Evolutionary conservation across 1,140 invertebrate species (phyloP).

Genomic region (Solenopsis fugax): DNA sequence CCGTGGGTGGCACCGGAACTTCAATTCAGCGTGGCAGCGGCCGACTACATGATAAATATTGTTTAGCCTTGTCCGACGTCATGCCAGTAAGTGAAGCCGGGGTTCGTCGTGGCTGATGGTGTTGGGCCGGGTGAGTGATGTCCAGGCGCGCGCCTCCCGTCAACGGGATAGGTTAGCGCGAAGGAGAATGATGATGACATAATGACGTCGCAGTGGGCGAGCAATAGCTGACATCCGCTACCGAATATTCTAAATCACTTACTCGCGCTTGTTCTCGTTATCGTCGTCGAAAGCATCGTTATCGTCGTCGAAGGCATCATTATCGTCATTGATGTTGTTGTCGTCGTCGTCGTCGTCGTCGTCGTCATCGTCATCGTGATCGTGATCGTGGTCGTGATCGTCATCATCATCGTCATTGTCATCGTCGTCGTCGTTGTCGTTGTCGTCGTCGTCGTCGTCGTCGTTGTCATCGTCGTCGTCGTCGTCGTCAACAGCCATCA

Average conservation of each 20-base stretch:
- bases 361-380: constrained; percentile 27
- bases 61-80: constrained; percentile 80
- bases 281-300: constrained; percentile 68
- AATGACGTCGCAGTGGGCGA: constrained; percentile 86
- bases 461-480: not conserved
- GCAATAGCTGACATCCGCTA: constrained; percentile 86
- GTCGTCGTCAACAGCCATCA: not conserved
- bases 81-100: constrained; percentile 75
- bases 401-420: constrained; percentile 51
- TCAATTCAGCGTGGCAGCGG: constrained; percentile 79
- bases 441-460: not conserved
- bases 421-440: not conserved
- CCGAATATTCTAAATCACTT: constrained; percentile 86
- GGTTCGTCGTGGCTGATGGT: constrained; percentile 76
- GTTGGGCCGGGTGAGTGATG: constrained; percentile 83
- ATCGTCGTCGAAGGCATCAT: constrained; percentile 68
- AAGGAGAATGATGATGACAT: constrained; percentile 87
- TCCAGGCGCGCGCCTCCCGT: constrained; percentile 84
- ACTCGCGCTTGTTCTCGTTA: constrained; percentile 75
- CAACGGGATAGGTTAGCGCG: constrained; percentile 81
- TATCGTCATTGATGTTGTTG: constrained; percentile 47
- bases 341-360: constrained; percentile 62
- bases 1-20: constrained; percentile 82
- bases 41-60: constrained; percentile 83
- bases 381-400: constrained; percentile 62